Conservation (phyloP, 2,113 vertebrate species). For the Chloebia gouldiae region DNA sequence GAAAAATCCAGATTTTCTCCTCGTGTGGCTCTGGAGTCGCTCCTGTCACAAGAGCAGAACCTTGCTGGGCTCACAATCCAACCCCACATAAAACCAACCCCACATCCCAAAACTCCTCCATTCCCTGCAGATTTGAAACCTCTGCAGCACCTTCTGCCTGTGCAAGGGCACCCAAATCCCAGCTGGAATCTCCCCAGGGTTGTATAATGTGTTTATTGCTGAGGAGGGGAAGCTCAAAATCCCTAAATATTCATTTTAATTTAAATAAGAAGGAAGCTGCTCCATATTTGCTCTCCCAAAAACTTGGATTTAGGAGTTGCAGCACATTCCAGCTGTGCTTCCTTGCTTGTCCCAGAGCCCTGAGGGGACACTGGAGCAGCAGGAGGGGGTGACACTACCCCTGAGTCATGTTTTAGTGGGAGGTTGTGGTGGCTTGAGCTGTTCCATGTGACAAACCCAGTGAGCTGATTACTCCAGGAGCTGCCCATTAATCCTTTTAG, state of each 20-base stretch:
- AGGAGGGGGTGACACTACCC: neutral
- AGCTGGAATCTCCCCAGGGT: neutral
- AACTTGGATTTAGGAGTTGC: rapidly evolving
- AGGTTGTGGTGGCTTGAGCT: neutral
- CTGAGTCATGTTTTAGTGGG: neutral
- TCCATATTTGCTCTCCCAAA: neutral
- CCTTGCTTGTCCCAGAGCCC: neutral
- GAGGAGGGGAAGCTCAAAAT: neutral
- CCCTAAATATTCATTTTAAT: rapidly evolving
- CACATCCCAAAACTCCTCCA: rapidly evolving
- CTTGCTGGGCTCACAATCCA: rapidly evolving
- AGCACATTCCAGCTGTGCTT: neutral
- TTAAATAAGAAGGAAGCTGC: rapidly evolving
- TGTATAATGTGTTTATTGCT: neutral
- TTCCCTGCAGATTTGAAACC: neutral
- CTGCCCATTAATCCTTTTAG: slow-evolving; percentile 50
- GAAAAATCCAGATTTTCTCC: neutral
- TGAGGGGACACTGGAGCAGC: neutral
- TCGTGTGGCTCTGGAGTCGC: neutral
- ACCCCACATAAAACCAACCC: neutral
- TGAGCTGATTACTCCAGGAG: slow-evolving; percentile 14
- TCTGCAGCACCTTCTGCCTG: neutral
- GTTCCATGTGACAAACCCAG: neutral
- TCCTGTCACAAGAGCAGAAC: rapidly evolving
- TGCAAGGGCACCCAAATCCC: neutral